These are phyloP conservation scores for Tinea semifulvella DNA, from an alignment of 2,888 invertebrate genomes.

Conservation along the genomic window DNA sequence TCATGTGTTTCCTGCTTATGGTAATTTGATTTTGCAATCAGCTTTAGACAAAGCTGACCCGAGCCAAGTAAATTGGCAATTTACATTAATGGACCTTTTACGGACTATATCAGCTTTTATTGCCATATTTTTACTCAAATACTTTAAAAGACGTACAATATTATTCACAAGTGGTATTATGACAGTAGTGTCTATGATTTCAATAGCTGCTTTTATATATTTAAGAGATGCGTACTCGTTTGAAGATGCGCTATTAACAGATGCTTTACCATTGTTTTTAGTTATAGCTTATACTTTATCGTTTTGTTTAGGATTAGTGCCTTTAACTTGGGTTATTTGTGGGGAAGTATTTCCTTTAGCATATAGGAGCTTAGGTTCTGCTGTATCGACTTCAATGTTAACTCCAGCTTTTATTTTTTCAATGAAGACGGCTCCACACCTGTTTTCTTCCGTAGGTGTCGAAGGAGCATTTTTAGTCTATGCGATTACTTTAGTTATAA, in stretches of 20 bases:
- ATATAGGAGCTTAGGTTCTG: constrained; percentile 54
- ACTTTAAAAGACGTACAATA: constrained; percentile 45
- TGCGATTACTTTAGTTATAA: constrained; percentile 41
- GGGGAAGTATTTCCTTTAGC: constrained; percentile 58
- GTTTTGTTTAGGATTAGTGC: constrained; percentile 53
- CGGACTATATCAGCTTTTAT: constrained; percentile 69
- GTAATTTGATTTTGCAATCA: constrained; percentile 48
- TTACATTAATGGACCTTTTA: constrained; percentile 71
- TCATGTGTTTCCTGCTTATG: constrained; percentile 56
- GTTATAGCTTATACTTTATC: constrained; percentile 51
- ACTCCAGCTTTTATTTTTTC: constrained; percentile 53
- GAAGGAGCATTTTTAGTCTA: constrained; percentile 56
- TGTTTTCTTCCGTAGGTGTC: constrained; percentile 51
- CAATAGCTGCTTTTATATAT: constrained; percentile 49
- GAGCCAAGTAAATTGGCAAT: constrained; percentile 60
- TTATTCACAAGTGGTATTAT: constrained; percentile 47
- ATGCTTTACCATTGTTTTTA: constrained; percentile 44
- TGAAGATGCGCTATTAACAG: constrained; percentile 36
- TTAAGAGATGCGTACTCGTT: constrained; percentile 40
- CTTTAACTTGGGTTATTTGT: constrained; percentile 58
- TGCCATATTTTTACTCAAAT: constrained; percentile 55
- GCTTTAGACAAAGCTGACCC: constrained; percentile 41
- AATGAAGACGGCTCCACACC: constrained; percentile 59
- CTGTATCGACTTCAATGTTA: constrained; percentile 52
- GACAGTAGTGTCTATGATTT: constrained; percentile 44